Percentiles rank a stretch among this genome's conserved stretches.
Conservation (phyloP, 2,797 vertebrate genomes). For the Rachycentron canadum region DNA sequence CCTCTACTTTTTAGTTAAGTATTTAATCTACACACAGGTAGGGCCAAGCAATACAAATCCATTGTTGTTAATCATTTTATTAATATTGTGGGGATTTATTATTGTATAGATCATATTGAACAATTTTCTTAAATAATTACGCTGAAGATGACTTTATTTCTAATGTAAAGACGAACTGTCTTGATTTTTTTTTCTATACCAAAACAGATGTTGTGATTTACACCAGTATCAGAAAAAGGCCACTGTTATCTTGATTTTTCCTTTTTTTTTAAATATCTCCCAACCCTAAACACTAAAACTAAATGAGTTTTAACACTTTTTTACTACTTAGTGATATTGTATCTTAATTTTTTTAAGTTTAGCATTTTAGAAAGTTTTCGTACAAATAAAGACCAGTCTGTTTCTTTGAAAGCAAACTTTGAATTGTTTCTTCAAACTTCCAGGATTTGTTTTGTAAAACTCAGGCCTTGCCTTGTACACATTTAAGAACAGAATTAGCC, state of each 20-base stretch:
- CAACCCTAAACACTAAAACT: slow-evolving; percentile 18
- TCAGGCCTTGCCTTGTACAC: slow-evolving; percentile 35
- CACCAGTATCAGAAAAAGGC: neutral
- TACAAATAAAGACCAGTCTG: slow-evolving; percentile 9
- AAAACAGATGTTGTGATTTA: neutral
- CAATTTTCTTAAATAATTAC: slow-evolving; percentile 9
- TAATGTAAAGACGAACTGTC: neutral
- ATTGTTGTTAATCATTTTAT: neutral
- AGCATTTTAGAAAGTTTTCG: slow-evolving; percentile 9
- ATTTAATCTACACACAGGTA: slow-evolving; percentile 2
- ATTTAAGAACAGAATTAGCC: slow-evolving; percentile 24
- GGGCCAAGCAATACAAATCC: slow-evolving; percentile 8
- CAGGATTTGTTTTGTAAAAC: slow-evolving; percentile 36
- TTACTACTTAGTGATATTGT: neutral
- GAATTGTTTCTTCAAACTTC: slow-evolving; percentile 19
- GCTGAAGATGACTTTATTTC: neutral
- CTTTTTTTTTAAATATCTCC: too few relatives aligned
- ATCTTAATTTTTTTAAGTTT: neutral
- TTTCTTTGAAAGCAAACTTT: slow-evolving; percentile 39
- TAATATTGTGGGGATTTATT: neutral
- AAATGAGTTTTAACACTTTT: neutral
- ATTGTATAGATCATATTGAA: neutral
- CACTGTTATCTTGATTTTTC: neutral
- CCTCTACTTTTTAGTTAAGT: slow-evolving; percentile 5
- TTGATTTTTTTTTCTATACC: neutral